Evolutionary conservation across 2,888 invertebrate species (phyloP), one percentile per base, ranked within the genome.

Genomic region (Phymatocera aterrima): DNA sequence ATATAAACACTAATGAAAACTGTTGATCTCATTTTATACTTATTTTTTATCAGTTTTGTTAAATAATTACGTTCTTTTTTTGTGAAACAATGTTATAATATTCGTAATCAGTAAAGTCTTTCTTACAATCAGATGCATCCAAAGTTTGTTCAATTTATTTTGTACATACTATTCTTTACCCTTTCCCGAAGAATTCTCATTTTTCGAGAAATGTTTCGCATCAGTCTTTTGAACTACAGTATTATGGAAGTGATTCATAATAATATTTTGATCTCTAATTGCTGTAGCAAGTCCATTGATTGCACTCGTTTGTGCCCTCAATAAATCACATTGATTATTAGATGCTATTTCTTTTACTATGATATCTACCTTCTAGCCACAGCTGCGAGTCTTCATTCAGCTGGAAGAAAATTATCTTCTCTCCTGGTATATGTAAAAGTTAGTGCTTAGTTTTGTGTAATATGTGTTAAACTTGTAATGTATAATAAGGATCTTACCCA

Each of bases 11-110:
- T 43, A 57, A 57, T 60, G 37, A 75, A 40, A 43, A 60, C 37
- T 34, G 40, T 57, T 75, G 75, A 75, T 75, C 75, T 75, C 75
- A 75, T 75, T 75, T 57, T 57, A 57, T 75, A 60, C 21, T 57
- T 34, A 31, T 51, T 28, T 37, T 8, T 6, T 24, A 75, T 75
- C 75, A 60, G 57, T 75, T 40, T 60, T 57, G n/a, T 40, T 75
- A 60, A 75, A 40, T 75, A 75, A 21, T 75, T 57, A 48, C 54
- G 54, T 51, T 46, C 24, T 40, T 75, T 5, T 65, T 72, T 40
- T 75, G 54, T 57, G 51, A 21, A 75, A 15, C 57, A 57, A 75
- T 57, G 24, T 60, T 54, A n/a, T n/a, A 54, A 34, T 72, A 37
- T 34, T 75, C n/a, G n/a, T n/a, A 60, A 24, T 75, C 24, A 75